Evolutionary conservation across 2,888 invertebrate genomes (phyloP), one percentile per base, ranked within the genome.

Genomic region (Ypsolopha scabrella): DNA sequence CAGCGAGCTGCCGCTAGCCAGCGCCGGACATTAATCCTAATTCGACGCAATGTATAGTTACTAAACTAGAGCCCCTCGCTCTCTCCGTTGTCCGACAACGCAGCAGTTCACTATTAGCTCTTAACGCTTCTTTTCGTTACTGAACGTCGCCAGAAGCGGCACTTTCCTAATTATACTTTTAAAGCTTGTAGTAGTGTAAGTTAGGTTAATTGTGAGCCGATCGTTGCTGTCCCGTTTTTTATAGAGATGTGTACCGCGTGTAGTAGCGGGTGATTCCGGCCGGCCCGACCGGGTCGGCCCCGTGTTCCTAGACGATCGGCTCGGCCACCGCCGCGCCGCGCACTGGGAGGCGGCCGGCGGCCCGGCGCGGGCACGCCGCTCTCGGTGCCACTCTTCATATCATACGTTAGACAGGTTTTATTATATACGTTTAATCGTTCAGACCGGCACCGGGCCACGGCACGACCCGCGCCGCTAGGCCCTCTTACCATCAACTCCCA

Each of bases 21-120:
- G 77, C 63, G 77, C 81, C 53, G 82, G 83, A 59, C 85, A 85
- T 74, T 86, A 83, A 80, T 75, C 76, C 79, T 78, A 79, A 72
- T 67, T 72, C 68, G 69, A 80, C 69, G 85, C 77, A 85, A 85
- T 85, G 85, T 86, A 86, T 86, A 86, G 85, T 85, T 86, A 85
- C 85, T 86, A 85, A 77, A 76, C 70, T 68, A 69, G 82, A 82
- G 81, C 82, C 71, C 73, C 76, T 72, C 75, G 85, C 85, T 82
- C 82, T 75, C 75, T 74, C 75, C 85, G 83, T 87, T 83, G 85
- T 86, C 83, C 81, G 80, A 86, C 85, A 85, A 86, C 85, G 85
- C 85, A 80, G 75, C 85, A 85, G 85, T 86, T 86, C 85, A 85
- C 85, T 86, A 86, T 85, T 86, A 86, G 85, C 76, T 85, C 80